Evolutionary conservation across 2,888 invertebrate genomes (phyloP).

Genomic region (Heteropelma amictum): DNA sequence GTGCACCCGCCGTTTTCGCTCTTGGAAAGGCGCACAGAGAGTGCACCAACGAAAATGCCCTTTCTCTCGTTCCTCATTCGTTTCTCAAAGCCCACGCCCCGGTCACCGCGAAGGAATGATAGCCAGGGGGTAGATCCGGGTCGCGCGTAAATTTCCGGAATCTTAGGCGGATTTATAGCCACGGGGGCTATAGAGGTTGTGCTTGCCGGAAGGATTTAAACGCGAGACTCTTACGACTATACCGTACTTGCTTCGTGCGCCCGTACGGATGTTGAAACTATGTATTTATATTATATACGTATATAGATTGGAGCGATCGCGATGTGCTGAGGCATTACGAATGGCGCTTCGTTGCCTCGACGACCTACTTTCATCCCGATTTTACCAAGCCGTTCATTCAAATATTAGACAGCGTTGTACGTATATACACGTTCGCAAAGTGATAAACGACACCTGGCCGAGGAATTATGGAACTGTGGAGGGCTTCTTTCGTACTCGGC

Average conservation of each 20-base stretch:
- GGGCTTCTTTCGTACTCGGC: background rate
- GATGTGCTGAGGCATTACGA: background rate
- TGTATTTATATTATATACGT: background rate
- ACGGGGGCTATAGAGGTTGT: constrained; percentile 68
- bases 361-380: constrained; percentile 27
- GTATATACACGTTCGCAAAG: background rate
- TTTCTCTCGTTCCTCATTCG: constrained; percentile 20
- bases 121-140: constrained; percentile 67
- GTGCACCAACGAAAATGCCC: constrained; percentile 7
- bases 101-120: constrained; percentile 63
- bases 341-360: background rate
- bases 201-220: constrained; percentile 66
- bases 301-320: background rate
- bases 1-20: constrained; percentile 3
- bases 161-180: constrained; percentile 72
- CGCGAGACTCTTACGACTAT: constrained; percentile 43
- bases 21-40: constrained; percentile 3
- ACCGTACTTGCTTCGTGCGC: constrained; percentile 52
- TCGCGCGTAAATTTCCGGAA: constrained; percentile 74
- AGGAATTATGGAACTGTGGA: background rate
- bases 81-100: constrained; percentile 46
- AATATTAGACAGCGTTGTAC: background rate
- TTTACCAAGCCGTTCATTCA: background rate
- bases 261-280: background rate
- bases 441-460: background rate